phyloP scores from a whole-genome alignment of 2,113 vertebrate genomes.

The Acrocephalus arundinaceus region DNA sequence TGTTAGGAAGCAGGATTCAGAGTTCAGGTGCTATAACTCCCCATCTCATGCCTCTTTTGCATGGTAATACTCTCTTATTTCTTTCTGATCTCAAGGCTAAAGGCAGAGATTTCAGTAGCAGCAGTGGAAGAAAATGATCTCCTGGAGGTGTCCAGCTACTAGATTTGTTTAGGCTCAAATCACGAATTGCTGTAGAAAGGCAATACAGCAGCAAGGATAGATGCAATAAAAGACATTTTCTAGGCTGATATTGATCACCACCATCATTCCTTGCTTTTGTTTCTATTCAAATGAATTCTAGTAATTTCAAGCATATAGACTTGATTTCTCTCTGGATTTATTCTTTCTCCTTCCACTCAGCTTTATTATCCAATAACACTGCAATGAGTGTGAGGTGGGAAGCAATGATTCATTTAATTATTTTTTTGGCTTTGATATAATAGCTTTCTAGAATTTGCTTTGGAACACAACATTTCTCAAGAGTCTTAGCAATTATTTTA shows the following conservation, averaged over 20 bases:
- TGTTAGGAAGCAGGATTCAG: not conserved
- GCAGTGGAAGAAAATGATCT: not conserved
- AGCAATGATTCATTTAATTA: constrained; percentile 30
- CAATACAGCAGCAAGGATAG: not conserved
- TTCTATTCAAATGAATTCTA: not conserved
- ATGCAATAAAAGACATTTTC: not conserved
- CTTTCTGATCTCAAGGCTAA: not conserved
- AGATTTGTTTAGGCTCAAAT: not conserved
- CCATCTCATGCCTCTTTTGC: not conserved
- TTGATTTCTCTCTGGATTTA: not conserved
- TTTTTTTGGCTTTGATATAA: not conserved
- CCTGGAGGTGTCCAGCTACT: not conserved
- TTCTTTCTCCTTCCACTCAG: not conserved
- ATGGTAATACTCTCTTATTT: not conserved
- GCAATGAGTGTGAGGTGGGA: not conserved
- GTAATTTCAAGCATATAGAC: not conserved
- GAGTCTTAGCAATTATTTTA: not conserved
- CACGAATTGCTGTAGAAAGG: not conserved
- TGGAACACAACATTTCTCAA: not conserved
- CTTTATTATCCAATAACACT: not conserved
- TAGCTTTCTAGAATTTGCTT: not conserved
- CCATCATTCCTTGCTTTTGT: not conserved
- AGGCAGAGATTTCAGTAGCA: not conserved
- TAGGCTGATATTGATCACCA: not conserved
- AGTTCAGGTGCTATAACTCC: not conserved